phyloP scores from a whole-genome alignment of 2,113 vertebrate genomes.

The Alces alces region DNA sequence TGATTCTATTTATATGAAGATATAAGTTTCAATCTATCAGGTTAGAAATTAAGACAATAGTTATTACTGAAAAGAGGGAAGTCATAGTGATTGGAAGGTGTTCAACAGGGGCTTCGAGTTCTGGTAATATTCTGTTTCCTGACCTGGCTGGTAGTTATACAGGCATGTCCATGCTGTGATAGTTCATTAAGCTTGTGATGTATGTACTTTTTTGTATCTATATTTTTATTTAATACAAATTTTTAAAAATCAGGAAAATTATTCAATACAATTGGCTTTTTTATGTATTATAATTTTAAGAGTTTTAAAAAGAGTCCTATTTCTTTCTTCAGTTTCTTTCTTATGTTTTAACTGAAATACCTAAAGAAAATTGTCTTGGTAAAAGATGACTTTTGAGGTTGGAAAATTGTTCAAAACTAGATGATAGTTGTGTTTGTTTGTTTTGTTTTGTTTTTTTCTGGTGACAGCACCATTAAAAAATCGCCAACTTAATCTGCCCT shows the following conservation, averaged over 20 bases:
- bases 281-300: background rate
- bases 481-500: background rate
- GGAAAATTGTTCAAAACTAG: background rate
- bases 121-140: background rate
- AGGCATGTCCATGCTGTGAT: background rate
- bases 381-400: background rate
- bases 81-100: background rate
- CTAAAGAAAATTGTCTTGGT: background rate
- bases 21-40: background rate
- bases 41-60: background rate
- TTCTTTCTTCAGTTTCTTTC: background rate
- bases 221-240: background rate
- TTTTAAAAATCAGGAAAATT: background rate
- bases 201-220: background rate
- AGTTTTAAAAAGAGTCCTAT: background rate
- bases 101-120: accelerated
- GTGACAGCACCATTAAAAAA: background rate
- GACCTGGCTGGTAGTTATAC: background rate
- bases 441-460: background rate
- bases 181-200: background rate
- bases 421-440: background rate
- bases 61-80: background rate
- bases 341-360: background rate
- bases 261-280: background rate
- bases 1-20: background rate